Conservation (phyloP, 2,888 invertebrate species). For the Sarcophaga subvicina region DNA sequence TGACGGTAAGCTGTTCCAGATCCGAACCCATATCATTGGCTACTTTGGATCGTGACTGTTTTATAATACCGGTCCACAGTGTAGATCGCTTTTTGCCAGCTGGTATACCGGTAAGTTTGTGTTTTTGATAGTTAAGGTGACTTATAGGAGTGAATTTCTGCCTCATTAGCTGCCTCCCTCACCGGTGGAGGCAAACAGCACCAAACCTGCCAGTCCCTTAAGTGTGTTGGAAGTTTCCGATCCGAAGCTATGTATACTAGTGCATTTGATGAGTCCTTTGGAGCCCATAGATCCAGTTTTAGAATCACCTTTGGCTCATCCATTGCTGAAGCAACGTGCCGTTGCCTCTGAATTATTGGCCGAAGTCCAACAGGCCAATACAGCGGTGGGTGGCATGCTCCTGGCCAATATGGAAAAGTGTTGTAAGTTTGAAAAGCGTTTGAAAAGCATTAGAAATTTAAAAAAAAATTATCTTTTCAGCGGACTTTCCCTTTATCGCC, state of each 20-base stretch:
- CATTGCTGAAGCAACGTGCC: slow-evolving; percentile 89
- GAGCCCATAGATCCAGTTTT: slow-evolving; percentile 93
- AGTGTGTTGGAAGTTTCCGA: slow-evolving; percentile 93
- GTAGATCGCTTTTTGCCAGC: slow-evolving; percentile 94
- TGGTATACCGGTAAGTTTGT: slow-evolving; percentile 88
- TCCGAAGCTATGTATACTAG: slow-evolving; percentile 93
- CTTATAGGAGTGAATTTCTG: neutral
- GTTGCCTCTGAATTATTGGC: slow-evolving; percentile 90
- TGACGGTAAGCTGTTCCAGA: slow-evolving; percentile 74
- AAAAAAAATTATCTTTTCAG: slow-evolving; percentile 80
- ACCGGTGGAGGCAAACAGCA: slow-evolving; percentile 83
- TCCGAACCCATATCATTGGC: slow-evolving; percentile 90
- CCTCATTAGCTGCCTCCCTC: slow-evolving; percentile 83
- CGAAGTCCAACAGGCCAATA: slow-evolving; percentile 87
- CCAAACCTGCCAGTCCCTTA: slow-evolving; percentile 83
- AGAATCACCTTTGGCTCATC: slow-evolving; percentile 92
- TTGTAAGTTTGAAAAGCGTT: slow-evolving; percentile 82
- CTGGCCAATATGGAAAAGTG: slow-evolving; percentile 94
- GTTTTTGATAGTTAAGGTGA: neutral
- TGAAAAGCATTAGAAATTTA: slow-evolving; percentile 1
- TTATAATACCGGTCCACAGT: slow-evolving; percentile 95
- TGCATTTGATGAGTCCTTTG: slow-evolving; percentile 94
- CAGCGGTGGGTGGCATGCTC: slow-evolving; percentile 91
- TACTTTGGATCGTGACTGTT: slow-evolving; percentile 93
- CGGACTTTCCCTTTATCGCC: slow-evolving; percentile 95